phyloP scores from a whole-genome alignment of 2,797 vertebrate genomes.

The Argentina silus region DNA sequence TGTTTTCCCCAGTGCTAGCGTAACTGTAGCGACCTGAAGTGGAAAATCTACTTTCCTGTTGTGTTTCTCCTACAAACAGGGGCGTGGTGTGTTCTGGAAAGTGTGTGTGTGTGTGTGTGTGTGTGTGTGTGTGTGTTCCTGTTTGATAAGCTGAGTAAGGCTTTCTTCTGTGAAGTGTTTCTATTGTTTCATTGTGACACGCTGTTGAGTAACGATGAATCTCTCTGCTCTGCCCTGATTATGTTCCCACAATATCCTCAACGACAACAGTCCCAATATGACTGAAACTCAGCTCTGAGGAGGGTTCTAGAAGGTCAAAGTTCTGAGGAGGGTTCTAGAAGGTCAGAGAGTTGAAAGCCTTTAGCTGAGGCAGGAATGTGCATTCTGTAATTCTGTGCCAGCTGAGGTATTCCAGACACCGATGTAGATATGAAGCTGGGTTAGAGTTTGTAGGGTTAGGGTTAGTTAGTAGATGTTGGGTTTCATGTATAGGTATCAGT shows the following conservation, averaged over 20 bases:
- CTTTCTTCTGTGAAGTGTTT: conserved; percentile 7
- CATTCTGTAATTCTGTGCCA: conserved; percentile 17
- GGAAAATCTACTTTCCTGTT: conserved; percentile 55
- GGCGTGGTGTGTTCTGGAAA: conserved; percentile 27
- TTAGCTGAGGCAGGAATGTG: conserved; percentile 23
- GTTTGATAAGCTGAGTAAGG: conserved; percentile 28
- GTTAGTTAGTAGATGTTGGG: too few relatives aligned
- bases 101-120: conserved; percentile 15
- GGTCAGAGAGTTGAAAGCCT: conserved; percentile 12
- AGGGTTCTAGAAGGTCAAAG: too few relatives aligned
- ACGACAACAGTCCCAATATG: too few relatives aligned
- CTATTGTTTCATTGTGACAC: background rate
- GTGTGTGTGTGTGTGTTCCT: conserved; percentile 17
- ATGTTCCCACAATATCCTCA: background rate
- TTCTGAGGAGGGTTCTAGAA: too few relatives aligned
- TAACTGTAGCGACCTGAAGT: conserved; percentile 22
- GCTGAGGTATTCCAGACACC: conserved; percentile 29
- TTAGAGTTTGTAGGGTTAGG: too few relatives aligned
- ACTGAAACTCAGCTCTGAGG: too few relatives aligned
- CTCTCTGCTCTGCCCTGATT: background rate
- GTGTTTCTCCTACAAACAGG: conserved; percentile 40
- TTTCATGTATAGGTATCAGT: background rate
- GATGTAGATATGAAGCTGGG: too few relatives aligned
- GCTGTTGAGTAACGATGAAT: background rate
- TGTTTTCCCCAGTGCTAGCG: conserved; percentile 43